Evolutionary conservation across 1,140 invertebrate genomes (phyloP), one percentile per base, ranked within the genome.

Genomic region (Camponotus pennsylvanicus): DNA sequence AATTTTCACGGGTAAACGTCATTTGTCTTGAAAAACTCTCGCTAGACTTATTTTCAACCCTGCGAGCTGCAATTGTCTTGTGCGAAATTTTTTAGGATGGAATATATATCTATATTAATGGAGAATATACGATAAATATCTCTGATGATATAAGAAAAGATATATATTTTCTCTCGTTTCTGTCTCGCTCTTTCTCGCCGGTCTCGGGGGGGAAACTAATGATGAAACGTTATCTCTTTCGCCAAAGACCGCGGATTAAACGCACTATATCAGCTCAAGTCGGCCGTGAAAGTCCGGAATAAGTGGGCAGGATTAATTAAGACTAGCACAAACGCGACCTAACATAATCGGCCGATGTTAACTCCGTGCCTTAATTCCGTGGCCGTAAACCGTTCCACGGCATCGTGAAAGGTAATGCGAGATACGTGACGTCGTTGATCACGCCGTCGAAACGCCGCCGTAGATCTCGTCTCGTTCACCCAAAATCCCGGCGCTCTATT

Each of bases 371-470:
- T 52, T 84, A 64, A 86, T 85, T 78, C 34, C 82, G 73, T 34
- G 3, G 15, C 27, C 70, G 80, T 85, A 78, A 87, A 87, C 66
- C 63, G 37, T 85, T 78, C 66, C 73, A 55, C 18, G 55, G 55
- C 52, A 67, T 49, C 77, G 66, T 45, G 61, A 61, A 82, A n/a
- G 37, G 78, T 66, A 71, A 76, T 42, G 45, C 32, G 66, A 77
- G 61, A 69, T 87, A 85, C 78, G 78, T 82, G 78, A 83, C 69
- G 78, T 63, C 78, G 67, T 86, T 86, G 85, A 80, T 83, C 85
- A 73, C 77, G 49, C 57, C 9, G 67, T 76, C 40, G 3, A 27
- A 42, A 73, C 77, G 49, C 45, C 15, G 67, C 70, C 37, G 3
- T 42, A 42, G 45, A n/a, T 73, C 37, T 63, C 85, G 27, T 40